Evolutionary conservation across 2,888 invertebrate species (phyloP), one percentile per base, ranked within the genome.

Genomic region (Drosophila imparisetae): DNA sequence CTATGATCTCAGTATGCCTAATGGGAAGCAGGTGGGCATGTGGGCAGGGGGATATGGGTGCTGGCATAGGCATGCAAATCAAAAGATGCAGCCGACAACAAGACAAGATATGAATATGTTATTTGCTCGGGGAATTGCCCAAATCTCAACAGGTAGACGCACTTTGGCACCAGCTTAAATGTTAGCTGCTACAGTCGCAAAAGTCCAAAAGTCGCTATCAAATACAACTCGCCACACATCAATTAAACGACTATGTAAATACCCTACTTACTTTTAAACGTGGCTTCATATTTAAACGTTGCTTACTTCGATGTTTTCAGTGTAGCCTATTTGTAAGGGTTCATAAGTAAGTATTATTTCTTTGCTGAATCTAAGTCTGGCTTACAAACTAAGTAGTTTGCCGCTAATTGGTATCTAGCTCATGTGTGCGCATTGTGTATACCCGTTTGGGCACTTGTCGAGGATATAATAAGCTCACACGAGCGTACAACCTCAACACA

Each of bases 101-200:
- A 50, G 61, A 87, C 87, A 82, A 77, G 86, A 91, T 90, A 85
- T 90, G 90, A 90, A 90, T 90, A 91, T 90, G 90, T 82, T 90
- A 90, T 91, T 90, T 90, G 91, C 91, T 91, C 68, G 77, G 92
- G 91, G 91, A 92, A 91, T 92, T 90, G 79, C 57, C 62, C 76
- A 84, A 85, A 82, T 91, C 91, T 92, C 92, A 91, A 91, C 91
- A 91, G 91, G 92, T 91, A 90, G 86, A 84, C 89, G 92, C 92
- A 91, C 91, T 91, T 91, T 90, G 80, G 72, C 72, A 57, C 59
- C 66, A 40, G 29, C 63, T 48, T 54, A 65, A 50, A 52, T 52
- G 49, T 54, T 57, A 18, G 40, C 69, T n/a, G 68, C 50, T 15
- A 34, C 24, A 24, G 24, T 32, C 32, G 32, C 32, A 4, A 32